Evolutionary conservation across 2,797 vertebrate genomes (phyloP).

Genomic region (Pseudopleuronectes americanus): DNA sequence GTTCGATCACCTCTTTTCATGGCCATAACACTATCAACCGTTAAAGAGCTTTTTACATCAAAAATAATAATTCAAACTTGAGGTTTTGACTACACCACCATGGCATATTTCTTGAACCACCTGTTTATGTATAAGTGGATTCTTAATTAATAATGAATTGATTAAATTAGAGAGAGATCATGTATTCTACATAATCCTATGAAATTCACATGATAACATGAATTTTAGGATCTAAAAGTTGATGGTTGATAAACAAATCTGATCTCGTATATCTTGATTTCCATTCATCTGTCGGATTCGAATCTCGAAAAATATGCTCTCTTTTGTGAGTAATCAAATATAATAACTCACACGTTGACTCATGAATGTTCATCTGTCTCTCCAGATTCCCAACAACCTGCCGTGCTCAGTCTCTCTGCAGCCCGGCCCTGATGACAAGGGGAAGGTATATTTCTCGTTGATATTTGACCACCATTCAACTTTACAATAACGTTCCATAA

Average conservation of each 20-base stretch:
- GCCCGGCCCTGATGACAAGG: constrained; percentile 88
- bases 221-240: not conserved
- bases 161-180: too few species aligned
- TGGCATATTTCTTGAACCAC: not conserved
- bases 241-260: not conserved
- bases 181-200: not conserved
- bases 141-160: not conserved
- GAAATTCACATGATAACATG: not conserved
- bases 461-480: not conserved
- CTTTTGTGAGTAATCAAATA: not conserved
- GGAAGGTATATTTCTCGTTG: constrained; percentile 83
- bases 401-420: constrained; percentile 92
- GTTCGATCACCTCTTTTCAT: not conserved
- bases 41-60: too few species aligned
- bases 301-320: not conserved
- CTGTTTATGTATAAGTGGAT: too few species aligned
- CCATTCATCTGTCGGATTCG: not conserved
- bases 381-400: constrained; percentile 88
- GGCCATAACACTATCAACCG: too few species aligned
- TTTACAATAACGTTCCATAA: not conserved
- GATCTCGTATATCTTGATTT: not conserved
- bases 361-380: constrained; percentile 14
- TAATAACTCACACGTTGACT: not conserved
- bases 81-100: too few species aligned
- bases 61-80: not conserved